These are phyloP conservation scores for Hydriomena furcata DNA, from an alignment of 2,888 invertebrate species.

Conservation along the genomic window DNA sequence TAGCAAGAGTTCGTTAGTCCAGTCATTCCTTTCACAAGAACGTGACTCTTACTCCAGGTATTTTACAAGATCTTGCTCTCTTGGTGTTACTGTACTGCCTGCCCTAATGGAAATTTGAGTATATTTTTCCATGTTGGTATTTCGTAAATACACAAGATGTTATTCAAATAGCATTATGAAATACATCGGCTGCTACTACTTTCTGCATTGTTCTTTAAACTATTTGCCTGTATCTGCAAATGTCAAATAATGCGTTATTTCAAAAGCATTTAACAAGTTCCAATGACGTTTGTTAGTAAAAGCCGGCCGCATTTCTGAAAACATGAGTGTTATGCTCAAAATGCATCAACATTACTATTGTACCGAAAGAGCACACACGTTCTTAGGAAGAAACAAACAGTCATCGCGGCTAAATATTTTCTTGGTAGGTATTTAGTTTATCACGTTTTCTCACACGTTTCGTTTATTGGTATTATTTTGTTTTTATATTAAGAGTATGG, in stretches of 20 bases:
- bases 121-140: background rate
- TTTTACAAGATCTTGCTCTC: too few species aligned
- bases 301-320: conserved; percentile 61
- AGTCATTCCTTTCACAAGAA: too few species aligned
- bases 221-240: background rate
- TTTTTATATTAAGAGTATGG: too few species aligned
- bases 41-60: too few species aligned
- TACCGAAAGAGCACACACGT: conserved; percentile 55
- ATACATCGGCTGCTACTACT: too few species aligned
- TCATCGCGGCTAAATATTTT: conserved; percentile 65
- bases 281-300: conserved; percentile 47
- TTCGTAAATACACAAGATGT: background rate
- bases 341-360: conserved; percentile 71
- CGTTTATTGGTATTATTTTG: background rate
- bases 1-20: too few species aligned
- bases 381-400: conserved; percentile 62
- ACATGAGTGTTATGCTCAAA: conserved; percentile 64
- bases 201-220: background rate
- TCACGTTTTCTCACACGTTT: conserved; percentile 45
- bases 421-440: conserved; percentile 50
- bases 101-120: too few species aligned
- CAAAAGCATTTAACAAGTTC: conserved; percentile 31
- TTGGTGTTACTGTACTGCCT: too few species aligned
- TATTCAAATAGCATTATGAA: background rate
- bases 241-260: conserved; percentile 8